Percentiles rank a stretch among this genome's conserved stretches.
These are phyloP conservation scores for Bombus balteatus DNA, from an alignment of 1,140 invertebrate genomes.

Conservation along the genomic window DNA sequence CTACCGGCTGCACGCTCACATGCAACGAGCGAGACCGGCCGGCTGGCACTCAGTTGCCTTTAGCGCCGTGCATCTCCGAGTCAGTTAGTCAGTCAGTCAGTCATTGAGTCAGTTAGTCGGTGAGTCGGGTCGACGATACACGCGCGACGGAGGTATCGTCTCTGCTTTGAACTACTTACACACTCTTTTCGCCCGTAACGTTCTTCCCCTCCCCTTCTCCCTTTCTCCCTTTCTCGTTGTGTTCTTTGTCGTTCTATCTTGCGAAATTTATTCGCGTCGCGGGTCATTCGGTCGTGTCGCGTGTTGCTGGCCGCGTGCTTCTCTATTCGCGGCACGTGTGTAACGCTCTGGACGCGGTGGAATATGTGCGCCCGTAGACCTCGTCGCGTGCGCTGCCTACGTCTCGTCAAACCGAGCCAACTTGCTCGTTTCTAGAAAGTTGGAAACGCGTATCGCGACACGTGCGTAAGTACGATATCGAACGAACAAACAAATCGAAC, in stretches of 20 bases:
- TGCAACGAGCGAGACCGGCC: conserved; percentile 70
- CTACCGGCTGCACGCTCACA: conserved; percentile 58
- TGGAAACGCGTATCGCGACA: background rate
- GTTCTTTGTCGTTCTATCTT: background rate
- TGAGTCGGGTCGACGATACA: conserved; percentile 53
- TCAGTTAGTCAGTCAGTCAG: conserved; percentile 69
- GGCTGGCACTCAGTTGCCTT: conserved; percentile 70
- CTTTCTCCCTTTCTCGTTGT: background rate
- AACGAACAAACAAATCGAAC: background rate
- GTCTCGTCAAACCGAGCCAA: background rate
- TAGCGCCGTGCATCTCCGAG: conserved; percentile 70
- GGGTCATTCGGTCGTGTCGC: conserved; percentile 11
- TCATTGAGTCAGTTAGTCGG: conserved; percentile 63
- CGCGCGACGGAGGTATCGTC: conserved; percentile 50
- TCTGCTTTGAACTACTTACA: background rate
- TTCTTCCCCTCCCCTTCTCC: background rate
- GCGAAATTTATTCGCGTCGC: background rate
- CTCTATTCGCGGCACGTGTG: conserved; percentile 30
- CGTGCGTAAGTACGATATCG: background rate
- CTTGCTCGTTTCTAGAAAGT: background rate
- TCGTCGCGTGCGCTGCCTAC: background rate
- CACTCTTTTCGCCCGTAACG: background rate
- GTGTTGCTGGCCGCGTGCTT: conserved; percentile 15
- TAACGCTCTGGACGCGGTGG: background rate
- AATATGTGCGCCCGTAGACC: background rate